Evolutionary conservation across 2,888 invertebrate species (phyloP), one percentile per base, ranked within the genome.

Genomic region (Deroplatys truncata): DNA sequence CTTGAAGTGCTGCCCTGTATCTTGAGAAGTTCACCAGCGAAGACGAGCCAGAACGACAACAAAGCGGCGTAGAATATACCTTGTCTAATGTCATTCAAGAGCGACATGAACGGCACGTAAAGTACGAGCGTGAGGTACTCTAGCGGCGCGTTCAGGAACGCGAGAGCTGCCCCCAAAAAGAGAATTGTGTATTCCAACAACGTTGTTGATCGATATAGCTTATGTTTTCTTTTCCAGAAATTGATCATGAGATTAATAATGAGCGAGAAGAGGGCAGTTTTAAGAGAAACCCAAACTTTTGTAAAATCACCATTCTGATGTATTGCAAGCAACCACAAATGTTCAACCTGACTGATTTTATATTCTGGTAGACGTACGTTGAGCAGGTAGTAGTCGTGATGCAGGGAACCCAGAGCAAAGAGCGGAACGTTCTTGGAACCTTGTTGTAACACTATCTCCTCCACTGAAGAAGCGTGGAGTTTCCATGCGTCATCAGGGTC

Each of bases 291-390:
- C 99, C 99, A 99, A 13, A 99, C 97, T 94, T 97, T 97, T 0
- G 99, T 99, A 93, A 99, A 99, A 0, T 99, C 99, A 85, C 99
- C 99, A 93, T 99, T 99, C 94, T 99, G 99, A 93, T 99, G 97
- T 91, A 99, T 99, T 1, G 96, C 95, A 86, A 97, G 97, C 86
- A 98, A 93, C 94, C 96, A 96, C 92, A 98, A 94, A 92, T 98
- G 98, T 91, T 96, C 95, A 91, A 98, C 95, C 91, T 96, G 96
- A 0, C 98, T 98, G n/a, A n/a, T n/a, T n/a, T n/a, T n/a, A n/a
- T 90, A n/a, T 28, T 86, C 96, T 0, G 98, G 98, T 86, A 99
- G 94, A 88, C 99, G 96, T 85, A 99, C 94, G 94, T 99, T 99
- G 56, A 99, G 94, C 89, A 99, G 94, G 93, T 99, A 99, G 93